These are phyloP conservation scores for Elmis aenea DNA, from an alignment of 2,888 invertebrate genomes.

Conservation along the genomic window DNA sequence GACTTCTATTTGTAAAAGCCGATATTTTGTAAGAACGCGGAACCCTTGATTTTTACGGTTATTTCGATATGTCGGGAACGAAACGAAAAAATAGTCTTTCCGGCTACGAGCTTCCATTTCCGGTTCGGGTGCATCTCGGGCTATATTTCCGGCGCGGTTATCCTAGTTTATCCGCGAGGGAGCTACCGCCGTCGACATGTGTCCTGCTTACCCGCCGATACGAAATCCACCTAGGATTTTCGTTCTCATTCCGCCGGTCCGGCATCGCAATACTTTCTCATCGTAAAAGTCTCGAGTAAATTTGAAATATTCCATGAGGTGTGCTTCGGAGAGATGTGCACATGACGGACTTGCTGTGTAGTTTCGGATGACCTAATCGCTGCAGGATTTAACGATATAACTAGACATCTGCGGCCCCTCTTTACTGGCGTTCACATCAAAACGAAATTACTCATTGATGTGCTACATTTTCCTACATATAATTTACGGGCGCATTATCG, in stretches of 20 bases:
- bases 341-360: too few relatives aligned
- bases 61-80: constrained; percentile 36
- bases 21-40: constrained; percentile 27
- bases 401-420: too few relatives aligned
- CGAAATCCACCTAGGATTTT: constrained; percentile 38
- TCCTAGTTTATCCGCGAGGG: constrained; percentile 55
- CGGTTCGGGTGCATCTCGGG: constrained; percentile 45
- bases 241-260: constrained; percentile 31
- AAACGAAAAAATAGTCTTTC: constrained; percentile 52
- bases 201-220: constrained; percentile 50
- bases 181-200: constrained; percentile 53
- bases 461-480: too few relatives aligned
- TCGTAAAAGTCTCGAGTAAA: constrained; percentile 33
- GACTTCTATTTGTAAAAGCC: constrained; percentile 30
- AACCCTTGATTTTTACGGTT: constrained; percentile 34
- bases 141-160: constrained; percentile 55
- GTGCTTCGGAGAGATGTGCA: too few relatives aligned
- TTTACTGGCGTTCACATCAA: too few relatives aligned
- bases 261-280: constrained; percentile 34
- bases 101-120: constrained; percentile 54
- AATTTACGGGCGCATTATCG: too few relatives aligned
- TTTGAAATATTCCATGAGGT: constrained; percentile 27
- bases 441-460: too few relatives aligned
- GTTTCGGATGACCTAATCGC: too few relatives aligned
- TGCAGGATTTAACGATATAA: too few relatives aligned